Percentiles rank a stretch among this genome's conserved stretches.
These are phyloP conservation scores for Oncorhynchus clarkii DNA, from an alignment of 2,113 vertebrate genomes.

Conservation along the genomic window DNA sequence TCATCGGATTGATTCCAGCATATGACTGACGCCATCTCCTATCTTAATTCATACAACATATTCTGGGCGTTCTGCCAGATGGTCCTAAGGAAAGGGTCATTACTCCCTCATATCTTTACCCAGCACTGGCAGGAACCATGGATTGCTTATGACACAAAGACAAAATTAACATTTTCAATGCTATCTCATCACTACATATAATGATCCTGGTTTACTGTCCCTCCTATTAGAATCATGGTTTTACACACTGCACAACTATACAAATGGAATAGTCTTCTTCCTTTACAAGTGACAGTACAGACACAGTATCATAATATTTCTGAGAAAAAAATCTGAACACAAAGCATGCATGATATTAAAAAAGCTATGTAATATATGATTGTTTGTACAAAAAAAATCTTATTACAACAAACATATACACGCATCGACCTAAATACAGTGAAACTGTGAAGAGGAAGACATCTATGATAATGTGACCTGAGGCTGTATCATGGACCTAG, in stretches of 20 bases:
- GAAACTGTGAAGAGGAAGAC: conserved; percentile 21
- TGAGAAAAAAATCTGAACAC: neutral
- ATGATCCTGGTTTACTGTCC: neutral
- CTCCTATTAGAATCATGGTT: neutral
- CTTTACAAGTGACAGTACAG: neutral
- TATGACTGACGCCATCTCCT: no score
- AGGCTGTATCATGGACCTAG: neutral
- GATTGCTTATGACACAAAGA: no score
- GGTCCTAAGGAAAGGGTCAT: no score
- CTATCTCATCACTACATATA: neutral
- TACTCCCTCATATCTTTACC: no score
- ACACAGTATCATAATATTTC: neutral
- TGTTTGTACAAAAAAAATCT: no score
- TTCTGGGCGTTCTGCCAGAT: no score
- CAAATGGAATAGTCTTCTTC: neutral
- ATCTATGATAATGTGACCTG: conserved; percentile 6
- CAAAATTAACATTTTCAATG: no score
- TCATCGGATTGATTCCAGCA: no score
- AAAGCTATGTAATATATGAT: neutral
- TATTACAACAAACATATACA: neutral
- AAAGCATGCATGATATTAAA: neutral
- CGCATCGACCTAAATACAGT: conserved; percentile 3
- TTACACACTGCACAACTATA: neutral
- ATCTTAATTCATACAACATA: no score
- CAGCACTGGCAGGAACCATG: no score